These are phyloP conservation scores for Vesta saturnalis DNA, from an alignment of 2,888 invertebrate species.

Conservation along the genomic window DNA sequence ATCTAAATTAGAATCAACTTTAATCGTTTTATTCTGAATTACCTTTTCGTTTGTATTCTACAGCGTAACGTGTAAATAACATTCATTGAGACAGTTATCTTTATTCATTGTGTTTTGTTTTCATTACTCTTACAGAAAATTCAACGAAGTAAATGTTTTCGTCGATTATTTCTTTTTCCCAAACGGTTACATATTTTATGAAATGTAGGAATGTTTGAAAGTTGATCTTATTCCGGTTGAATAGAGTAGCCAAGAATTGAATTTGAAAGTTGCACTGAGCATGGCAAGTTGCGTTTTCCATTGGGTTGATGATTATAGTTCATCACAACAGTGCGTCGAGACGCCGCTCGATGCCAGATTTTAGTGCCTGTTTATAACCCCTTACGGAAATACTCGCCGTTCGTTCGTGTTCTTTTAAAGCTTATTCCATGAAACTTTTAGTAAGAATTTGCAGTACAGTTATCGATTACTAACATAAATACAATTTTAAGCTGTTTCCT, in stretches of 20 bases:
- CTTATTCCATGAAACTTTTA: not conserved
- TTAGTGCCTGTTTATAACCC: conserved; percentile 34
- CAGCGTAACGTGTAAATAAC: too few relatives aligned
- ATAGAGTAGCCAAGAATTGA: not conserved
- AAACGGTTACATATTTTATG: too few relatives aligned
- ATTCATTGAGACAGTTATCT: too few relatives aligned
- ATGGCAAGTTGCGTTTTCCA: conserved; percentile 25
- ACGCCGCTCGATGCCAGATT: conserved; percentile 36
- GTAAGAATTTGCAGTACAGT: not conserved
- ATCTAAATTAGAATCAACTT: too few relatives aligned
- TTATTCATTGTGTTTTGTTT: too few relatives aligned
- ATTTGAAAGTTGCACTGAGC: conserved; percentile 22
- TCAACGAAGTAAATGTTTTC: too few relatives aligned
- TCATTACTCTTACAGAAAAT: too few relatives aligned
- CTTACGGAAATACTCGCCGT: conserved; percentile 17
- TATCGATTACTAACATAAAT: not conserved
- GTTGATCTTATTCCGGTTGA: too few relatives aligned
- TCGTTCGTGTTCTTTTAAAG: not conserved
- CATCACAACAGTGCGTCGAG: conserved; percentile 35
- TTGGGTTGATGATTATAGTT: conserved; percentile 22
- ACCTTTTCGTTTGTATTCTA: too few relatives aligned
- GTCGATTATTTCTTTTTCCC: too few relatives aligned
- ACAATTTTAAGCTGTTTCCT: not conserved
- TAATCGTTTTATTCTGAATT: too few relatives aligned
- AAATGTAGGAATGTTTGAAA: too few relatives aligned